Evolutionary conservation across 2,888 invertebrate species (phyloP).

Genomic region (Eilema sororculum): DNA sequence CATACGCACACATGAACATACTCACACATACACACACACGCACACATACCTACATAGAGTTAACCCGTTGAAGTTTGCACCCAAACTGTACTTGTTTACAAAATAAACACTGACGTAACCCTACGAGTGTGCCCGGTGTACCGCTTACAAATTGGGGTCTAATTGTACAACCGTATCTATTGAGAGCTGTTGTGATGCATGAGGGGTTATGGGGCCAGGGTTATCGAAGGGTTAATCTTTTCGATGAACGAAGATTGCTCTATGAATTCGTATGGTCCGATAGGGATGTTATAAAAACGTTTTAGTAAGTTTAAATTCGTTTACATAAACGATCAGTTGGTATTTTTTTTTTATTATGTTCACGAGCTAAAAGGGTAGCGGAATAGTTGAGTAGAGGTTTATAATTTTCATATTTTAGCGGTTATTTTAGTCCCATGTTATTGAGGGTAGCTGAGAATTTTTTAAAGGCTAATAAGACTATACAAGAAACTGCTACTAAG

Average conservation of each 20-base stretch:
- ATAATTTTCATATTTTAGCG: not conserved
- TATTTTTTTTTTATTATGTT: not conserved
- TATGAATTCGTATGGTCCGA: not conserved
- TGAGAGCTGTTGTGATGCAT: constrained; percentile 45
- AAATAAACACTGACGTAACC: constrained; percentile 56
- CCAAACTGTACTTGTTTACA: constrained; percentile 52
- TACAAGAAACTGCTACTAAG: no score
- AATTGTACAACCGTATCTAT: constrained; percentile 53
- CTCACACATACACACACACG: not conserved
- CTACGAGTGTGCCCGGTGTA: constrained; percentile 41
- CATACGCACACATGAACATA: constrained; percentile 5
- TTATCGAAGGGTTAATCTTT: constrained; percentile 43
- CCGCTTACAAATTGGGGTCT: constrained; percentile 64
- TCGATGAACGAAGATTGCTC: constrained; percentile 19
- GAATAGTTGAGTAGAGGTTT: not conserved
- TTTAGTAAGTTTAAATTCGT: not conserved
- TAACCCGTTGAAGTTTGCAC: constrained; percentile 44
- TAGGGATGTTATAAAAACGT: constrained; percentile 2
- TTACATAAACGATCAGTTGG: not conserved
- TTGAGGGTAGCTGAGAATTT: no score
- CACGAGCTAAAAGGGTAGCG: no score
- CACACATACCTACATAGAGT: constrained; percentile 19
- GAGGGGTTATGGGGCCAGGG: constrained; percentile 40
- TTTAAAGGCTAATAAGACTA: no score
- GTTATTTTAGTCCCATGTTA: no score